Evolutionary conservation across 2,888 invertebrate genomes (phyloP).

Genomic region (Rhaphigaster nebulosa): DNA sequence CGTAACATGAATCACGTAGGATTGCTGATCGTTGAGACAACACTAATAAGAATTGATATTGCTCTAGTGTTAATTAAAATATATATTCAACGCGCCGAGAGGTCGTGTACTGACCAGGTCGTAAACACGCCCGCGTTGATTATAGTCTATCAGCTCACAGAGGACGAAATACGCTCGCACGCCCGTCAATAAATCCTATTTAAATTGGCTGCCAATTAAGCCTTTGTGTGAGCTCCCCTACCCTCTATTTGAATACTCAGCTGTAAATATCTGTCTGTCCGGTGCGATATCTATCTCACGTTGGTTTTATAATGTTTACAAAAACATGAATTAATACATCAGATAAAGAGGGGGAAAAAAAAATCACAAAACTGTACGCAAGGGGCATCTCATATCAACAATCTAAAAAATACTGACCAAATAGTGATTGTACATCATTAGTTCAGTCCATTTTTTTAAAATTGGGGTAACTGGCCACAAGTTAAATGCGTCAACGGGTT

Average conservation of each 20-base stretch:
- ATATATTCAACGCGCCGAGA: neutral
- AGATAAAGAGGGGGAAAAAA: neutral
- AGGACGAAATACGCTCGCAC: neutral
- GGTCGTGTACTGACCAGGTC: no score
- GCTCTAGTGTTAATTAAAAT: neutral
- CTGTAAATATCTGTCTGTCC: neutral
- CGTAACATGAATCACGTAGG: no score
- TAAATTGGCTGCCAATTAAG: slow-evolving; percentile 28
- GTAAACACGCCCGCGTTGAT: no score
- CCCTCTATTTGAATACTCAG: neutral
- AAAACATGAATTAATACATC: neutral
- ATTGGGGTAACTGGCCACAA: no score
- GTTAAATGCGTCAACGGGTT: no score
- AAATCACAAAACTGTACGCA: neutral
- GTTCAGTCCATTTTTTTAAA: no score
- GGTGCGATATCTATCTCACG: neutral
- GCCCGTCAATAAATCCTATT: neutral
- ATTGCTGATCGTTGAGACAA: no score
- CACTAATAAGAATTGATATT: neutral
- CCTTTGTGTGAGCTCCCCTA: neutral
- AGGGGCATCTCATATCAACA: no score
- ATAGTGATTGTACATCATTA: no score
- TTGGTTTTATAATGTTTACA: neutral
- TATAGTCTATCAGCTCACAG: no score
- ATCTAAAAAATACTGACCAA: no score